Conservation (phyloP, 2,113 vertebrate species). For the Proterorhinus semilunaris region DNA sequence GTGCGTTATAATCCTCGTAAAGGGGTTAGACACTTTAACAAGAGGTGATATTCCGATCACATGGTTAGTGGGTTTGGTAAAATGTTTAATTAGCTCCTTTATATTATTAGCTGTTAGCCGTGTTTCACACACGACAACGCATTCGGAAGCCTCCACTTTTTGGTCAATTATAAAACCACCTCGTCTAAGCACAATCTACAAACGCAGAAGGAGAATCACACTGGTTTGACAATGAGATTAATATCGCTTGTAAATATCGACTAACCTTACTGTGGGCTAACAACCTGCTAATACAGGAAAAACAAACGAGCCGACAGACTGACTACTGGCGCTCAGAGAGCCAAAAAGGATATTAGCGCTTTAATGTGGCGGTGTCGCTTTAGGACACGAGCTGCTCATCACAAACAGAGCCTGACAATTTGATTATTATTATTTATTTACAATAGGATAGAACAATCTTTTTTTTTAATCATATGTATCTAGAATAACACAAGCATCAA, state of each 20-base stretch:
- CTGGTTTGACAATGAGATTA: too few species aligned
- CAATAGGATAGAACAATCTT: neutral
- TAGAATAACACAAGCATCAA: too few species aligned
- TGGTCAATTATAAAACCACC: neutral
- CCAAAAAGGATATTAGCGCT: slow-evolving; percentile 20
- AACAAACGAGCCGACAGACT: slow-evolving; percentile 38
- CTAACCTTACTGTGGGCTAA: slow-evolving; percentile 56
- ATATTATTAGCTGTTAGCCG: too few species aligned
- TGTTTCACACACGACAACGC: too few species aligned
- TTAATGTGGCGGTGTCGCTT: slow-evolving; percentile 21
- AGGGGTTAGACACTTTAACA: neutral
- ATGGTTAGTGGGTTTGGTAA: too few species aligned
- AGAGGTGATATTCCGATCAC: neutral
- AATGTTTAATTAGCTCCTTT: too few species aligned
- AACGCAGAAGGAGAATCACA: neutral
- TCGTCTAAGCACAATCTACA: neutral
- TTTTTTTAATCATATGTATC: too few species aligned
- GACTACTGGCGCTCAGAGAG: slow-evolving; percentile 41
- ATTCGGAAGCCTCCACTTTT: slow-evolving; percentile 8
- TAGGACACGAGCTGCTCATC: neutral
- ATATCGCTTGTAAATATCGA: neutral
- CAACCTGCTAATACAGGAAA: slow-evolving; percentile 36
- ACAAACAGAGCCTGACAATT: neutral
- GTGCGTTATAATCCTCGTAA: neutral
- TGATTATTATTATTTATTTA: neutral